Conservation (phyloP, 2,113 vertebrate genomes). For the Serilophus lunatus region DNA sequence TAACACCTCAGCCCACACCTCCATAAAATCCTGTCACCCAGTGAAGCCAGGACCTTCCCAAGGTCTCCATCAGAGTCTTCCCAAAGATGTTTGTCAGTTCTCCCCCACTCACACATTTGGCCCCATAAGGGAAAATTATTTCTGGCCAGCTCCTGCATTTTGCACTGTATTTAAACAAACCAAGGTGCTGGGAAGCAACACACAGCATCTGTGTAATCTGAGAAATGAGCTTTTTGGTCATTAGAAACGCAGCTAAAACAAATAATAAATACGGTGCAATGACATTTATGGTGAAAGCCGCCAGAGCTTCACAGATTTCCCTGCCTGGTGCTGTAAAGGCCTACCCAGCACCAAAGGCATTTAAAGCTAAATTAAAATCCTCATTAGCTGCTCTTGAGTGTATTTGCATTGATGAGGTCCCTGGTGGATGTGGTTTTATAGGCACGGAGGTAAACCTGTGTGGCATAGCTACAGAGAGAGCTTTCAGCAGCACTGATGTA, state of each 20-base stretch:
- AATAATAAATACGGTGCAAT: conserved; percentile 55
- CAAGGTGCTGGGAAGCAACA: conserved; percentile 41
- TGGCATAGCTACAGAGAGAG: conserved; percentile 40
- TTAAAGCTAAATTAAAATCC: conserved; percentile 59
- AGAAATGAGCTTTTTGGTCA: conserved; percentile 44
- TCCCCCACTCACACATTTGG: not conserved
- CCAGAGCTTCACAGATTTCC: conserved; percentile 31
- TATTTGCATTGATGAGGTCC: conserved; percentile 55
- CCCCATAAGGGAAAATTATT: conserved; percentile 27
- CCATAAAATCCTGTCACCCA: not conserved
- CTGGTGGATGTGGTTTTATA: conserved; percentile 47
- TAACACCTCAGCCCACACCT: conserved; percentile 28
- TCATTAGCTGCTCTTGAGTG: conserved; percentile 41
- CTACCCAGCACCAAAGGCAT: conserved; percentile 44
- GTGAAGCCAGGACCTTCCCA: not conserved
- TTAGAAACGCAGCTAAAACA: conserved; percentile 59
- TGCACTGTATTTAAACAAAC: conserved; percentile 17
- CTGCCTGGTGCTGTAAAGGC: conserved; percentile 53
- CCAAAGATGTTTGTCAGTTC: not conserved
- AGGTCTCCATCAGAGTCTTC: not conserved
- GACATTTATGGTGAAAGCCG: conserved; percentile 64
- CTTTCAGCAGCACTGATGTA: conserved; percentile 61
- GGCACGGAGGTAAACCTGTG: conserved; percentile 56
- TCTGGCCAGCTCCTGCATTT: conserved; percentile 10
- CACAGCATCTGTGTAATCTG: conserved; percentile 24